Evolutionary conservation across 2,797 vertebrate genomes (phyloP).

Genomic region (Leuciscus waleckii): DNA sequence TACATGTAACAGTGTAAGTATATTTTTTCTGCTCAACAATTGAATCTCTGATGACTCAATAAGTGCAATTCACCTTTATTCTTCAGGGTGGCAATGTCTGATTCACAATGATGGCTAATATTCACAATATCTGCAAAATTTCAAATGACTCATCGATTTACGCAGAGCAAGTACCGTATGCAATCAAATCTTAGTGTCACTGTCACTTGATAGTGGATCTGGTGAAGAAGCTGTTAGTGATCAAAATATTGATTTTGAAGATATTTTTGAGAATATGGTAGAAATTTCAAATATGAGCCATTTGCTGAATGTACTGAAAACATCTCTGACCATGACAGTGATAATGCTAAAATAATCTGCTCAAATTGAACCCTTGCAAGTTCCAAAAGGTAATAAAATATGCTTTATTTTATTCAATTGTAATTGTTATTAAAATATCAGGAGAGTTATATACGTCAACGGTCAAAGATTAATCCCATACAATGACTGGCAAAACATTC

Average conservation of each 20-base stretch:
- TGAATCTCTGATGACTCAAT: background rate
- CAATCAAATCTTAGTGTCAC: background rate
- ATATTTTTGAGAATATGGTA: too few relatives aligned
- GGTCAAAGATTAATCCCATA: too few relatives aligned
- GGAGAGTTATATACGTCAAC: too few relatives aligned
- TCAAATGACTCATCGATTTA: too few relatives aligned
- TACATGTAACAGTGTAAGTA: background rate
- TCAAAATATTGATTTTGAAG: too few relatives aligned
- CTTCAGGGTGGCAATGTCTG: too few relatives aligned
- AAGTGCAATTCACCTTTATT: too few relatives aligned
- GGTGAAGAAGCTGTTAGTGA: too few relatives aligned
- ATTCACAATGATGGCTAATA: too few relatives aligned
- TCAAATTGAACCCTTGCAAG: background rate
- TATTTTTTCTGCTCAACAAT: background rate
- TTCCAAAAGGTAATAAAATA: background rate
- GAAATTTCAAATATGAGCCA: background rate
- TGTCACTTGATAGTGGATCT: background rate
- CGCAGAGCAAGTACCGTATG: too few relatives aligned
- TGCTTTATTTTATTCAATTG: background rate
- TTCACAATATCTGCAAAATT: too few relatives aligned
- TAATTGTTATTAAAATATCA: background rate
- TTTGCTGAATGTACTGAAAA: background rate
- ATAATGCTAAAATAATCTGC: background rate
- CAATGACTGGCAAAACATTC: background rate
- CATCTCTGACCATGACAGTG: background rate